Base-by-base conservation (phyloP, 2,888 invertebrate genomes). In the Athripsodes cinereus region DNA sequence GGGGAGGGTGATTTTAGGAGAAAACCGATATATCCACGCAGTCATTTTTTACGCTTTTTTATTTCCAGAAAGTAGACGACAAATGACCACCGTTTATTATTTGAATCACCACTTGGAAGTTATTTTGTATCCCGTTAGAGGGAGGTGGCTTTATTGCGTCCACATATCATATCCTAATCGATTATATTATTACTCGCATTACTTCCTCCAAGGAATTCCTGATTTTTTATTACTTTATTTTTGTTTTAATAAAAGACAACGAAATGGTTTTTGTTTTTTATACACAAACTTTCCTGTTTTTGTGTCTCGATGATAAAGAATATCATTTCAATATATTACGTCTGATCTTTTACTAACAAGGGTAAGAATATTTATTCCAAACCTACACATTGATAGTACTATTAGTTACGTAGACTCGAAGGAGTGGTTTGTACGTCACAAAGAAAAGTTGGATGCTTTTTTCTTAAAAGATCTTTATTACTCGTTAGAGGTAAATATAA, bases 71-170 rank as follows among this genome's bases (percentile, higher is more conserved):
- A 60, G 62, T 59, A 56, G 58, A 61, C 57, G 62, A 62, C 62
- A 62, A 62, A 62, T 57, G 62, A 62, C 62, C 62, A 46, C 57
- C 62, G 60, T 62, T 62, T 62, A 62, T 60, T 62, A 60, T 62
- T 57, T 44, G 57, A 50, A 62, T 62, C 60, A 58, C 62, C 62
- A 60, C 60, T 62, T 62, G 62, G 62, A 59, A 62, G 60, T 61
- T 62, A 62, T 61, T 59, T 57, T 54, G 59, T 55, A 57, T 58
- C 55, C 52, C 51, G 48, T 51, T 54, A 58, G 60, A 51, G 55
- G 57, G 58, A 53, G 59, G 52, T 51, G 59, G 53, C 59, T 60
- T 60, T 60, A 60, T 60, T 60, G 53, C 47, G 13, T 18, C 53
- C 59, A 53, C 53, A 57, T 52, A 59, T 58, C 54, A 55, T 40